Conservation (phyloP, 2,113 vertebrate species). For the Nothocercus julius region DNA sequence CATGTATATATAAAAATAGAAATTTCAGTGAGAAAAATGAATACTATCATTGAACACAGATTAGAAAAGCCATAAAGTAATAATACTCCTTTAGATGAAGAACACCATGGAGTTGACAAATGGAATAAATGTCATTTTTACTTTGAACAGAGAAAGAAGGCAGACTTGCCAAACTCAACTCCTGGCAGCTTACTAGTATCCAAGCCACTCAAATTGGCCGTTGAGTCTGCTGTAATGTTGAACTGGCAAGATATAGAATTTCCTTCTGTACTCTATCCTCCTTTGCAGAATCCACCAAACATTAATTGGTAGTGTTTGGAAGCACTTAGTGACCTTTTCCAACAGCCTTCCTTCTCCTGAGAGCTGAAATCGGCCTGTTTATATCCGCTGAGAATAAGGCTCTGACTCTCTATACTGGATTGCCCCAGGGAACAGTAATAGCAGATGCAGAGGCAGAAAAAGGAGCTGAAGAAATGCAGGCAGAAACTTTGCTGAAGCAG, state of each 20-base stretch:
- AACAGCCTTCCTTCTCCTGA: neutral
- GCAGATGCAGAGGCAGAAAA: neutral
- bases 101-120: neutral
- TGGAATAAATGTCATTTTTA: neutral
- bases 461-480: neutral
- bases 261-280: neutral
- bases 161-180: neutral
- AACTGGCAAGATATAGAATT: neutral
- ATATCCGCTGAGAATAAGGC: neutral
- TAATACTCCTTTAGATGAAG: neutral
- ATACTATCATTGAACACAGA: neutral
- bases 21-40: neutral
- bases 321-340: slow-evolving; percentile 13
- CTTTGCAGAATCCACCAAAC: neutral
- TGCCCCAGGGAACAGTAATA: neutral
- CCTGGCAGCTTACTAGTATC: neutral
- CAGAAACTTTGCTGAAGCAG: neutral
- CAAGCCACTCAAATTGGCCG: neutral
- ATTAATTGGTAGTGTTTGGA: slow-evolving; percentile 4
- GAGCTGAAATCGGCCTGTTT: neutral
- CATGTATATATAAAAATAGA: neutral
- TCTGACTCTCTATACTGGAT: neutral
- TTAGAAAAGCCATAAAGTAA: neutral
- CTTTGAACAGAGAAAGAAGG: neutral
- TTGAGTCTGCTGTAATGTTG: neutral